Conservation (phyloP, 2,888 invertebrate species). For the Harpalus rufipes region DNA sequence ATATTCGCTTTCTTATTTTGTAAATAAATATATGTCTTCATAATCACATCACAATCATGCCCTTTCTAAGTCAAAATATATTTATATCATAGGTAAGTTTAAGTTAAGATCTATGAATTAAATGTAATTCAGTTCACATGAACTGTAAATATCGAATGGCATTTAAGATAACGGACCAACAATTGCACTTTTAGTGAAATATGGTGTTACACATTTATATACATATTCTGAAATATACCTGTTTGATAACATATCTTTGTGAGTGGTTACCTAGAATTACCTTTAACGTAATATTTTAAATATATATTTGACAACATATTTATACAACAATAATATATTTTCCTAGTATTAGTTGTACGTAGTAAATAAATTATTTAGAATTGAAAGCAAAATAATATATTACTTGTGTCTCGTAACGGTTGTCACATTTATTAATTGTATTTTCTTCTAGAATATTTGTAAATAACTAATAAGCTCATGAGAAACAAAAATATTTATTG, state of each 20-base stretch:
- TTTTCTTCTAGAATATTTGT: no score
- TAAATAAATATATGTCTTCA: slow-evolving; percentile 43
- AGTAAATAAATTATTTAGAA: no score
- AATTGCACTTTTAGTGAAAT: slow-evolving; percentile 52
- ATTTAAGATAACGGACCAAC: slow-evolving; percentile 61
- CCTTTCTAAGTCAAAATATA: slow-evolving; percentile 54
- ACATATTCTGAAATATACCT: slow-evolving; percentile 61
- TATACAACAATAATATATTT: no score
- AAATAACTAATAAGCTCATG: no score
- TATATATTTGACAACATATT: no score
- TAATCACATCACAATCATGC: slow-evolving; percentile 27
- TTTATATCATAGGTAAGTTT: slow-evolving; percentile 36
- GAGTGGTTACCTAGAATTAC: slow-evolving; percentile 37
- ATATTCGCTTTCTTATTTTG: slow-evolving; percentile 23
- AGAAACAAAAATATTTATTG: no score
- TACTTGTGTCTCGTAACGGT: no score
- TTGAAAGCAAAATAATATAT: no score
- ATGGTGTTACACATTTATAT: slow-evolving; percentile 60
- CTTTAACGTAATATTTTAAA: not conserved
- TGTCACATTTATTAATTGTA: no score
- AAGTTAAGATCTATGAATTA: slow-evolving; percentile 40
- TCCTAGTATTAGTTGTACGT: no score
- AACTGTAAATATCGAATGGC: slow-evolving; percentile 36
- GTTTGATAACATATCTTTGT: slow-evolving; percentile 58
- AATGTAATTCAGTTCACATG: slow-evolving; percentile 28